Conservation (phyloP, 2,888 invertebrate genomes). For the Ferrisia virgata region DNA sequence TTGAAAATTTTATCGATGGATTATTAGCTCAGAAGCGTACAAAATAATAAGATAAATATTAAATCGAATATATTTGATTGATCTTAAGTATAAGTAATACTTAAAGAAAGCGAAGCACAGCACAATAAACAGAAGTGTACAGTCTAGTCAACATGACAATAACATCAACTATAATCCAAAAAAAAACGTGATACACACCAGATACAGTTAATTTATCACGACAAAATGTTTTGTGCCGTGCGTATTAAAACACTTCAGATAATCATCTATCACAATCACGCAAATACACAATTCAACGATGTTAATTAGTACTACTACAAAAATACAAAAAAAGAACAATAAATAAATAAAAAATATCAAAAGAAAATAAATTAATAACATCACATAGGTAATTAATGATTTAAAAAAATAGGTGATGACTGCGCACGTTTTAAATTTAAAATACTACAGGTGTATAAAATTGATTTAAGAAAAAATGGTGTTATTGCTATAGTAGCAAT, state of each 20-base stretch:
- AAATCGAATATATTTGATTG: conserved; percentile 21
- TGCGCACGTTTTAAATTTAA: conserved; percentile 9
- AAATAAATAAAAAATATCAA: not conserved
- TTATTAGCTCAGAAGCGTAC: too few relatives aligned
- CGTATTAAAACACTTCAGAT: not conserved
- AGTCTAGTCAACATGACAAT: not conserved
- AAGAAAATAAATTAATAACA: not conserved
- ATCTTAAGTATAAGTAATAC: conserved; percentile 1
- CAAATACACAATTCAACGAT: not conserved
- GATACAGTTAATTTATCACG: not conserved
- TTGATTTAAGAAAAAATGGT: not conserved
- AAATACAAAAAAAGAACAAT: not conserved
- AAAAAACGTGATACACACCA: not conserved
- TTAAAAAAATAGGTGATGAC: not conserved
- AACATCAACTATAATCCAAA: not conserved
- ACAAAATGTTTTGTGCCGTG: conserved; percentile 6
- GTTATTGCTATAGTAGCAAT: conserved; percentile 25
- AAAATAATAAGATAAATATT: not conserved
- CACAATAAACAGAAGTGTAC: conserved; percentile 26
- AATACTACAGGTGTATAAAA: conserved; percentile 19
- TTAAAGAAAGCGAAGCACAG: conserved; percentile 16
- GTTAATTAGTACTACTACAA: not conserved
- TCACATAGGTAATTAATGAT: not conserved
- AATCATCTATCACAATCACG: conserved; percentile 12
- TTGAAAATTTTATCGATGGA: too few relatives aligned